Evolutionary conservation across 2,113 vertebrate species (phyloP).

Genomic region (Cathartes aura): DNA sequence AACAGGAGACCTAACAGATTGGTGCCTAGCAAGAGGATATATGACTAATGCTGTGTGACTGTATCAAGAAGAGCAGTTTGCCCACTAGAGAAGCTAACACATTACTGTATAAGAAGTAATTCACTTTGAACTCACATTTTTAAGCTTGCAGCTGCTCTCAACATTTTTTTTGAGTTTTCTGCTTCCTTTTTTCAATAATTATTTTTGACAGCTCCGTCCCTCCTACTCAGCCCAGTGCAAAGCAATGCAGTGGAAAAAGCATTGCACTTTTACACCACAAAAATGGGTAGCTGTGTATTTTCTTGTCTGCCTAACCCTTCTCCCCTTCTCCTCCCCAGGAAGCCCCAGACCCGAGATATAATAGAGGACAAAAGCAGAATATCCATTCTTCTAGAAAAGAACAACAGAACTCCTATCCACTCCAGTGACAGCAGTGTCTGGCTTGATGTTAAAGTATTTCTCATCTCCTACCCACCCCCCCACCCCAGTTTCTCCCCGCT

Average conservation of each 20-base stretch:
- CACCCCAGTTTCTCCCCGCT: background rate
- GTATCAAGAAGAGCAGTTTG: slow-evolving; percentile 27
- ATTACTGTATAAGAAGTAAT: background rate
- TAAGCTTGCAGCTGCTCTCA: background rate
- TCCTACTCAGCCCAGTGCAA: background rate
- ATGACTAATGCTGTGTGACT: slow-evolving; percentile 39
- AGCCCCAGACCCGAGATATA: background rate
- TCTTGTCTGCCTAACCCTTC: background rate
- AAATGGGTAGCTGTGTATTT: background rate
- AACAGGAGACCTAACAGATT: slow-evolving; percentile 11
- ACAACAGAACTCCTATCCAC: background rate
- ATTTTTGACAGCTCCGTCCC: background rate
- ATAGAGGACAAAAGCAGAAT: background rate
- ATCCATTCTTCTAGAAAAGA: background rate
- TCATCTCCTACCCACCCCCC: background rate
- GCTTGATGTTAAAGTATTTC: background rate
- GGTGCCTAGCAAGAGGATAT: background rate
- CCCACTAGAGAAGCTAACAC: background rate
- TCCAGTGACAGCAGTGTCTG: background rate
- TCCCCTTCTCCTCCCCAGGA: background rate
- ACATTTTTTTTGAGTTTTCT: background rate
- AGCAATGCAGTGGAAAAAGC: background rate
- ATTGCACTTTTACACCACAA: background rate
- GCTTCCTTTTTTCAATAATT: background rate
- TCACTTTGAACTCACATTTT: slow-evolving; percentile 13